Conservation (phyloP, 2,113 vertebrate genomes). For the Gymnogyps californianus region DNA sequence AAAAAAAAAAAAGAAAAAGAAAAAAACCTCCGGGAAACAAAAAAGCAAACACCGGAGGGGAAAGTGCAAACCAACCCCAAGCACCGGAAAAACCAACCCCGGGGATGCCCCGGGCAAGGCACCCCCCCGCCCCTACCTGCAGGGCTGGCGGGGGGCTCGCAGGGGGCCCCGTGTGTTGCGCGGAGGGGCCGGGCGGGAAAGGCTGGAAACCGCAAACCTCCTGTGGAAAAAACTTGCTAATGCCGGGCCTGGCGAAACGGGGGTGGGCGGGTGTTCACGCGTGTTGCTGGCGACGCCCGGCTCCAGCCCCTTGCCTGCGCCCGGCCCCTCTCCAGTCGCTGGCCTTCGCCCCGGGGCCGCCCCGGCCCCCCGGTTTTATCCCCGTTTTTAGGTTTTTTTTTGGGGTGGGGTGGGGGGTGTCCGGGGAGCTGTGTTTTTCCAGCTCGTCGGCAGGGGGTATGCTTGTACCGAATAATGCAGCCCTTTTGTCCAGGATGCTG, state of each 20-base stretch:
- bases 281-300: background rate
- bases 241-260: background rate
- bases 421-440: constrained; percentile 22
- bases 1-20: background rate
- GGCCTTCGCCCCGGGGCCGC: too few species aligned
- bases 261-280: background rate
- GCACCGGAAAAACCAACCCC: background rate
- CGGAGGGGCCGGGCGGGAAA: background rate
- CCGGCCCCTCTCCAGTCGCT: background rate
- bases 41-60: background rate
- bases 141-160: background rate
- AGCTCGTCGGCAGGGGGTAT: constrained; percentile 58
- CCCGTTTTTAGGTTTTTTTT: background rate
- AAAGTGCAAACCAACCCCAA: background rate
- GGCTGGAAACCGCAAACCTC: background rate
- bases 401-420: background rate
- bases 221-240: background rate
- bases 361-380: background rate
- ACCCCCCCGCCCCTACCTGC: too few species aligned
- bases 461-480: constrained; percentile 30
- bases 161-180: background rate
- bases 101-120: background rate
- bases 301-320: background rate
- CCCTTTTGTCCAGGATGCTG: background rate
- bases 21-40: too few species aligned